Conservation (phyloP, 2,113 vertebrate genomes). For the Mus pahari region DNA sequence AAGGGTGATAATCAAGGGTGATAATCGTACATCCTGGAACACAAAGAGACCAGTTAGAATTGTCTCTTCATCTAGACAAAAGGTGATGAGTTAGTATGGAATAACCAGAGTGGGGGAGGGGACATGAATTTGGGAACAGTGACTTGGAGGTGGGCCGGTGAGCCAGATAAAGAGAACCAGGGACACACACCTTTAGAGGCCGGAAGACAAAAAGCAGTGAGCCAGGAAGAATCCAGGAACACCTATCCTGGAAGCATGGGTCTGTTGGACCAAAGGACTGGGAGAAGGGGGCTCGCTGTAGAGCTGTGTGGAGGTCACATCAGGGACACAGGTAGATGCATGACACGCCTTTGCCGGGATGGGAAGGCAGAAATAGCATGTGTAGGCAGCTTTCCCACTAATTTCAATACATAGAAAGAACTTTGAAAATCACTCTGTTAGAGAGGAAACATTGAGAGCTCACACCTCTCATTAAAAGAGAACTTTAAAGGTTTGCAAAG, state of each 20-base stretch:
- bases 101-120: background rate
- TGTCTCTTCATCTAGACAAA: background rate
- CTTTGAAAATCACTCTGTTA: background rate
- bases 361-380: background rate
- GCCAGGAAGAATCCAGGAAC: background rate
- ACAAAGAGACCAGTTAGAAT: background rate
- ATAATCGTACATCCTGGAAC: background rate
- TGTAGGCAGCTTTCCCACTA: background rate
- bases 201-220: background rate
- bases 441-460: background rate
- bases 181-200: background rate
- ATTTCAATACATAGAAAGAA: background rate
- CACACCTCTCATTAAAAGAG: background rate
- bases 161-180: background rate
- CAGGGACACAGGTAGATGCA: fast-evolving
- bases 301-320: background rate
- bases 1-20: no score
- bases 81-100: background rate
- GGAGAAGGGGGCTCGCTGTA: fast-evolving
- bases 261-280: background rate
- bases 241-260: background rate
- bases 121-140: fast-evolving
- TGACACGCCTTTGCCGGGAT: fast-evolving
- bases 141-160: background rate
- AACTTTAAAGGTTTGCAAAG: background rate